phyloP scores from a whole-genome alignment of 2,797 vertebrate species.

The Cercopithecus mitis region DNA sequence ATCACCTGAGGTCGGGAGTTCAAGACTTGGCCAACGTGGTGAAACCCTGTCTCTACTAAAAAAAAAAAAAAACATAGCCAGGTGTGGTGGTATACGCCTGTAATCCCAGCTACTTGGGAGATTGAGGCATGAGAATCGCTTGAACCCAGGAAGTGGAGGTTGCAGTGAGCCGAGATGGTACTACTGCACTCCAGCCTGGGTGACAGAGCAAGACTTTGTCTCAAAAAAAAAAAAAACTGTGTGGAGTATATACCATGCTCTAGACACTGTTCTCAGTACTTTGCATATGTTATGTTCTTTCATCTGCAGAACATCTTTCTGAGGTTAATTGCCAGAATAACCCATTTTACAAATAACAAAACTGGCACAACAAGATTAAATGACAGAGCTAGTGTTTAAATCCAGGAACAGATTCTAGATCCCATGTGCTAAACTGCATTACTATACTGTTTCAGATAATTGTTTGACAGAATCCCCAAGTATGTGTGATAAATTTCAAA shows the following conservation, averaged over 20 bases:
- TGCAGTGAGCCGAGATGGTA: background rate
- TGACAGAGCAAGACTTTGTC: background rate
- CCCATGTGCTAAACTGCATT: background rate
- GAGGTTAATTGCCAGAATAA: background rate
- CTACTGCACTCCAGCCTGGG: background rate
- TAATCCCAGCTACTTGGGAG: background rate
- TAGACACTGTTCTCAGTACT: background rate
- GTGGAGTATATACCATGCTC: background rate
- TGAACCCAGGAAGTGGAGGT: background rate
- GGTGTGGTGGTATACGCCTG: background rate
- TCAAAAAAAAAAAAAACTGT: background rate
- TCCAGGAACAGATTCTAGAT: background rate
- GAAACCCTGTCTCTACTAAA: background rate
- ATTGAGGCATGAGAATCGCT: background rate
- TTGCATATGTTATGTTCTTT: background rate
- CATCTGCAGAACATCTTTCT: background rate
- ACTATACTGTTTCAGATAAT: background rate
- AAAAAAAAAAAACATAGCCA: no score
- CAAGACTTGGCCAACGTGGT: background rate
- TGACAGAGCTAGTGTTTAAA: background rate
- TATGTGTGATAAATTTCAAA: background rate
- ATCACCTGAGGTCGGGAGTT: background rate
- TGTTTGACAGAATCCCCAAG: background rate
- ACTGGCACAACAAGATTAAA: background rate
- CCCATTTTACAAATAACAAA: background rate